These are phyloP conservation scores for Trichonephila clavata DNA, from an alignment of 1,140 invertebrate genomes.

Conservation along the genomic window DNA sequence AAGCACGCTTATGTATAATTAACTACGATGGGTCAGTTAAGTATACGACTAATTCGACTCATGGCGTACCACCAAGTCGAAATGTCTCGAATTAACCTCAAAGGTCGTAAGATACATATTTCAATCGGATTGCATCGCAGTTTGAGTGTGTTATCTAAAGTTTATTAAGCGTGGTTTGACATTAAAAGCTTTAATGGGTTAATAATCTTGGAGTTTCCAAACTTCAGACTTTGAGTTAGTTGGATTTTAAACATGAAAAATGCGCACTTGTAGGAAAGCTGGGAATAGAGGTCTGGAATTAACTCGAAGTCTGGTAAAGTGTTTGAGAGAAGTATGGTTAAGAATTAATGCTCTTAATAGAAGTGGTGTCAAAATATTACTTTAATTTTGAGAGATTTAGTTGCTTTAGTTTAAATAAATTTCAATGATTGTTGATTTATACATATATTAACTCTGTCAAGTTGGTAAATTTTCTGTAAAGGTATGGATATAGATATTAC, in stretches of 20 bases:
- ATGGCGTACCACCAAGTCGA: neutral
- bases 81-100: constrained; percentile 22
- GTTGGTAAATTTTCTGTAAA: neutral
- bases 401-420: neutral
- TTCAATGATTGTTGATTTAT: neutral
- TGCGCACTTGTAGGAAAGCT: neutral
- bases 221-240: neutral
- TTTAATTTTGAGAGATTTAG: neutral
- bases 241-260: neutral
- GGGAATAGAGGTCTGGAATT: neutral
- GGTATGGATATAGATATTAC: too few relatives aligned
- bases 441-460: neutral
- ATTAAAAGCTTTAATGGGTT: constrained; percentile 39
- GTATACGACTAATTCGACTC: constrained; percentile 4
- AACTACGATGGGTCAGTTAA: constrained; percentile 43
- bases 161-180: neutral
- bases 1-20: constrained; percentile 45
- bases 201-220: constrained; percentile 18
- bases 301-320: neutral
- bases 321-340: neutral
- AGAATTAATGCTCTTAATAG: constrained; percentile 14
- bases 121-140: constrained; percentile 32
- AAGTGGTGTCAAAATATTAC: neutral
- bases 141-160: neutral
- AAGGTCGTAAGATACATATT: constrained; percentile 29